Evolutionary conservation across 2,888 invertebrate genomes (phyloP), one percentile per base, ranked within the genome.

Genomic region (Parnassius glacialis): DNA sequence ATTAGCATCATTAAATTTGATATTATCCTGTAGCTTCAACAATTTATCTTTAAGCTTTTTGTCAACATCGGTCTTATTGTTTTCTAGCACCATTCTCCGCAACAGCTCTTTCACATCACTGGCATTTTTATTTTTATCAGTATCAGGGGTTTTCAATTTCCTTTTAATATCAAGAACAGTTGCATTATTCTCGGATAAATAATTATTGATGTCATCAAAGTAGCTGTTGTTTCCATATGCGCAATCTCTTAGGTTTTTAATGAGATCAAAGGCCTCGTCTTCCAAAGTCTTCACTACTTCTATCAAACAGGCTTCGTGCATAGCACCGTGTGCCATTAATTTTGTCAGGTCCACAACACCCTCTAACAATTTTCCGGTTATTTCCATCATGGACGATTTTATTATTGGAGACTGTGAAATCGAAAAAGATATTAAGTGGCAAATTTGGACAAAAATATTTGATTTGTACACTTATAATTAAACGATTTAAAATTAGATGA

Each of bases 231-330:
- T 83, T 2, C 68, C 74, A 9, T 79, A 72, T 0, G 77, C 80
- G 62, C 90, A 90, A 7, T 65, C 65, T 69, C 68, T 80, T 0
- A 89, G 73, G 7, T 77, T 73, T 48, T 74, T 70, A 0, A 89
- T 66, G 0, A 90, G 57, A 47, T 67, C 56, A 9, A 83, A 74
- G 0, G 88, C 89, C 70, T 90, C 87, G 5, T 90, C 87, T 79
- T 90, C 87, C 1, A 86, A 80, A 1, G 81, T 78, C 66, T 77
- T 85, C 20, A 90, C 79, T 0, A 90, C 90, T 79, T 91, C 90
- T 10, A 91, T 89, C 1, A 91, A 86, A 52, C 90, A 91, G 0
- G 90, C 90, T 72, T 91, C 90, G n/a, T 90, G 90, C 90, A 90
- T 90, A 0, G 90, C 90, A 2, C 90, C 90, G 42, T 90, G 90